Base-by-base conservation (phyloP, 2,113 vertebrate species). In the Copsychus sechellarum region DNA sequence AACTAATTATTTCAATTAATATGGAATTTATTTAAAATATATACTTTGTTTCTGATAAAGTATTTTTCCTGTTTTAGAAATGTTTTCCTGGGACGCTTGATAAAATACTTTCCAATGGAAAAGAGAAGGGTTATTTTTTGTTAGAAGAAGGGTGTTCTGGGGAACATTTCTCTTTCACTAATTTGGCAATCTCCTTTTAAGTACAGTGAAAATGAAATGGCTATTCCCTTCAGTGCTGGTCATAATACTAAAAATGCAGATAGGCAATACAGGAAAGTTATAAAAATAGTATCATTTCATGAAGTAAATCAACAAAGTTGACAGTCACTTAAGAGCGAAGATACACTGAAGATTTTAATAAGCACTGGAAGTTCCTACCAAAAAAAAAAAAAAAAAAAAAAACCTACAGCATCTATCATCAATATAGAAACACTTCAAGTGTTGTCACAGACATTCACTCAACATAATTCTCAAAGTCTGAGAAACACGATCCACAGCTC, bases 401-500 rank as follows among this genome's bases (percentile, higher is more conserved):
- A 61, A 60, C 33, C 25, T 69, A 61, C 31, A 80, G 33, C 15
- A 56, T 60, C 26, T 84, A 62, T 6, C 16, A 64, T 17, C 53
- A 69, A 40, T 15, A 87, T 9, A 17, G 17, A 82, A 87, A 71
- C 64, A 67, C 9, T 81, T 64, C 65, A 34, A 78, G 31, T 6
- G 12, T 23, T 25, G 22, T 34, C 10, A 5, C 19, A 78, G 33
- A 62, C 10, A 33, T 26, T 48, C 12, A 17, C 11, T 36, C n/a
- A 66, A 62, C 6, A 25, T 26, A 61, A 29, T 45, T 80, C 25
- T 57, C 71, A 31, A 50, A 77, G 47, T 29, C 42, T 25, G 38
- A 84, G 48, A 76, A 86, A 78, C 1, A 1, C 0, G 0, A 77
- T 10, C 48, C 19, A 58, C 16, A 33, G 4, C 15, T 56, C 48